Evolutionary conservation across 2,888 invertebrate genomes (phyloP).

Genomic region (Drosophila neotestacea): DNA sequence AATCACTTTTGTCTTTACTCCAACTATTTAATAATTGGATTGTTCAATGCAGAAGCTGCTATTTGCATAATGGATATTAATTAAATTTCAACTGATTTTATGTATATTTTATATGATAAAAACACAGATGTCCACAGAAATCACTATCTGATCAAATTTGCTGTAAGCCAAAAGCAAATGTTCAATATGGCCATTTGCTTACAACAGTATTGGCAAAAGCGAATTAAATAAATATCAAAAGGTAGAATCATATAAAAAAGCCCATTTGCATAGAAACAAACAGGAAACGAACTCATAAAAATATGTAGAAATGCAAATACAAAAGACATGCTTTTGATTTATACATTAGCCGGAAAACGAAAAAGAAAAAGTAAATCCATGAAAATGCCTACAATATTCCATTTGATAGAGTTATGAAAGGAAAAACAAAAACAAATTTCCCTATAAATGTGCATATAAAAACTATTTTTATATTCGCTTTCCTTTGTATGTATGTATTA

Average conservation of each 20-base stretch:
- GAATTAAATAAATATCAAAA: slow-evolving; percentile 22
- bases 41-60: neutral
- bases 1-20: neutral
- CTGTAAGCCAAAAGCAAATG: neutral
- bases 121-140: neutral
- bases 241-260: slow-evolving; percentile 26
- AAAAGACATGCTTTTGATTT: slow-evolving; percentile 28
- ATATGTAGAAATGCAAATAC: slow-evolving; percentile 30
- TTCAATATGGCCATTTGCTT: slow-evolving; percentile 1
- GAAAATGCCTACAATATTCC: slow-evolving; percentile 30
- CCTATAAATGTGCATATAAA: slow-evolving; percentile 37
- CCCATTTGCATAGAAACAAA: slow-evolving; percentile 64
- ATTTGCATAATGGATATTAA: neutral
- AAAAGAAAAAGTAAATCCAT: slow-evolving; percentile 10
- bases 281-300: slow-evolving; percentile 12
- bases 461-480: slow-evolving; percentile 52
- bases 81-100: slow-evolving; percentile 5
- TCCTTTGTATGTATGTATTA: slow-evolving; percentile 23
- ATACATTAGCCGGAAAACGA: slow-evolving; percentile 5
- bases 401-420: slow-evolving; percentile 14
- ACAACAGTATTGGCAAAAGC: slow-evolving; percentile 13
- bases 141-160: neutral
- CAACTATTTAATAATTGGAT: neutral
- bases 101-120: neutral
- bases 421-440: slow-evolving; percentile 7